Conservation (phyloP, 2,888 invertebrate species). For the Euzetes globulus region DNA sequence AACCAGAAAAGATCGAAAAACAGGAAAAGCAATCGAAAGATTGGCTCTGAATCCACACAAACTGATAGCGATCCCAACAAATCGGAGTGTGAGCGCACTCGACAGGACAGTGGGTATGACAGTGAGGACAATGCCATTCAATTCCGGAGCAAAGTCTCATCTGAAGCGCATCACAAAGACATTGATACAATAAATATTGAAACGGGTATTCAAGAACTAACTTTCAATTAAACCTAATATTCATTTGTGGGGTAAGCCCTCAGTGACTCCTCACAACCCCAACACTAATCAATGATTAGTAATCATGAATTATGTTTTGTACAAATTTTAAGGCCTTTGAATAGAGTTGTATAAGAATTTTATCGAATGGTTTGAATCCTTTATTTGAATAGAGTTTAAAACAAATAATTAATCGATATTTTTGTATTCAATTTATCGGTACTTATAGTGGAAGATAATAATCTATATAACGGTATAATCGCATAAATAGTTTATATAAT, state of each 20-base stretch:
- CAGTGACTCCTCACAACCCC: no score
- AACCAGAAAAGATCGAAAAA: conserved; percentile 32
- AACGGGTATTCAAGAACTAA: conserved; percentile 1
- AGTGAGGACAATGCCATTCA: conserved; percentile 9
- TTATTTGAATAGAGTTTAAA: no score
- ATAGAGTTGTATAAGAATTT: not conserved
- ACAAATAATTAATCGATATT: no score
- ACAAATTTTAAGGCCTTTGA: not conserved
- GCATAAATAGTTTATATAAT: not conserved
- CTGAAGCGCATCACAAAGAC: not conserved
- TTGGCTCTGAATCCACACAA: not conserved
- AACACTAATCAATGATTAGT: no score
- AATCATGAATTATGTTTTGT: no score
- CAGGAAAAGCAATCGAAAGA: not conserved
- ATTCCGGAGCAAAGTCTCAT: not conserved
- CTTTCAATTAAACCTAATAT: no score
- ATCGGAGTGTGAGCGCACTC: not conserved
- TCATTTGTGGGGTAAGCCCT: no score
- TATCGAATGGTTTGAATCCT: no score
- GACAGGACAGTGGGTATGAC: conserved; percentile 32
- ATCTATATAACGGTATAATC: no score
- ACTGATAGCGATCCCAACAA: not conserved
- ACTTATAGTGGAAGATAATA: no score
- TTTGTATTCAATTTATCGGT: no score
- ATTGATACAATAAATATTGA: conserved; percentile 10